Evolutionary conservation across 2,888 invertebrate genomes (phyloP).

Genomic region (Lepidocyrtoides sp.): DNA sequence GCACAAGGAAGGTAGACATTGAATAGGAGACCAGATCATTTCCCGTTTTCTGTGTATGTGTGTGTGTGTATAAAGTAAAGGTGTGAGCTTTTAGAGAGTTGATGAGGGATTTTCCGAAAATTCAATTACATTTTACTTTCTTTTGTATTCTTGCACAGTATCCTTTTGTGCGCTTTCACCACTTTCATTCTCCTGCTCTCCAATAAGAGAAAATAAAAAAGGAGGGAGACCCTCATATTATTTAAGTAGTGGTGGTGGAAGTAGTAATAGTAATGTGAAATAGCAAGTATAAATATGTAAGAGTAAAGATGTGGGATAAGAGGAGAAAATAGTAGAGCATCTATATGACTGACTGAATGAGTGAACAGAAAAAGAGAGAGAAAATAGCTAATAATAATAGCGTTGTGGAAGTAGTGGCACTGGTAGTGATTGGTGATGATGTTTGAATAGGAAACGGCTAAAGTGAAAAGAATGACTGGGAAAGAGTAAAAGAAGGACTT

Average conservation of each 20-base stretch:
- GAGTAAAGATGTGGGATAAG: slow-evolving; percentile 24
- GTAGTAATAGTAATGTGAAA: background rate
- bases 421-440: slow-evolving; percentile 51
- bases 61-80: slow-evolving; percentile 36
- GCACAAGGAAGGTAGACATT: background rate
- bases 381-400: slow-evolving; percentile 65
- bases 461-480: slow-evolving; percentile 64
- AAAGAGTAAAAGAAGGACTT: slow-evolving; percentile 35
- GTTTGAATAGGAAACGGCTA: slow-evolving; percentile 62
- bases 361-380: slow-evolving; percentile 11
- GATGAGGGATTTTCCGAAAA: slow-evolving; percentile 72
- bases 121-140: slow-evolving; percentile 77
- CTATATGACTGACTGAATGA: slow-evolving; percentile 10
- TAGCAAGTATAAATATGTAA: background rate
- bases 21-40: slow-evolving; percentile 41
- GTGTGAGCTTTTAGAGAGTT: slow-evolving; percentile 62
- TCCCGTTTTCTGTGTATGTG: slow-evolving; percentile 33
- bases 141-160: slow-evolving; percentile 42
- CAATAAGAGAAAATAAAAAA: background rate
- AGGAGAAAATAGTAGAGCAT: background rate
- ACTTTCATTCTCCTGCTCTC: background rate
- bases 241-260: background rate
- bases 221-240: slow-evolving; percentile 6
- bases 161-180: slow-evolving; percentile 34
- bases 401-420: background rate